Base-by-base conservation (phyloP, 2,113 vertebrate species). In the Alaudala cheleensis region DNA sequence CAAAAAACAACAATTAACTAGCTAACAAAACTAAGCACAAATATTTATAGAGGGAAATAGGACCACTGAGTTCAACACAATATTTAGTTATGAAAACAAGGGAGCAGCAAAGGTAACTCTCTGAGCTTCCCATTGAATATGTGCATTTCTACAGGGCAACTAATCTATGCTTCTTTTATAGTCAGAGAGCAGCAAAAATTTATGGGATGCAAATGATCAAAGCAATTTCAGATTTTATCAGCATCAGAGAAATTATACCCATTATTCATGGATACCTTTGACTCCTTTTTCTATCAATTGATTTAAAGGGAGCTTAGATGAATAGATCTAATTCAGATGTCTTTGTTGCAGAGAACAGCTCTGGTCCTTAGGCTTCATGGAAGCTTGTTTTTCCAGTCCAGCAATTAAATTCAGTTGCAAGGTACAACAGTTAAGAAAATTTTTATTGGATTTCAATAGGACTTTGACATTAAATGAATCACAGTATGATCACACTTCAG, bases 161-260 rank as follows among this genome's bases (percentile, higher is more conserved):
- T 47, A 71, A 64, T 33, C 10, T 29, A 18, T 33, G 24, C 12
- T 56, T 40, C 37, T 67, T 82, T 76, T 49, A 74, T 9, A 95
- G 37, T 45, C 29, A 79, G 49, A 90, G 24, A 47, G 24, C 16
- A 79, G 60, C 11, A 56, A 50, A 62, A 72, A 74, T 78, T 65
- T 73, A 72, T 11, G 74, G 22, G n/a, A 72, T 44, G 44, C 31
- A 85, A 81, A 82, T 53, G 20, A 82, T 44, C 44, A 74, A 84
- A 93, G 61, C 12, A n/a, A 57, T 76, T 90, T 56, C n/a, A 67
- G 12, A 71, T 72, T 93, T 96, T 90, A 42, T 82, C 70, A 88
- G 17, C 64, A 76, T 81, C 25, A 67, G n/a, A 74, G 20, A 94
- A 82, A 67, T 65, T 85, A 92, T 45, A 74, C n/a, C 12, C 20